These are phyloP conservation scores for Calyptomena viridis DNA, from an alignment of 2,113 vertebrate species.

Conservation along the genomic window DNA sequence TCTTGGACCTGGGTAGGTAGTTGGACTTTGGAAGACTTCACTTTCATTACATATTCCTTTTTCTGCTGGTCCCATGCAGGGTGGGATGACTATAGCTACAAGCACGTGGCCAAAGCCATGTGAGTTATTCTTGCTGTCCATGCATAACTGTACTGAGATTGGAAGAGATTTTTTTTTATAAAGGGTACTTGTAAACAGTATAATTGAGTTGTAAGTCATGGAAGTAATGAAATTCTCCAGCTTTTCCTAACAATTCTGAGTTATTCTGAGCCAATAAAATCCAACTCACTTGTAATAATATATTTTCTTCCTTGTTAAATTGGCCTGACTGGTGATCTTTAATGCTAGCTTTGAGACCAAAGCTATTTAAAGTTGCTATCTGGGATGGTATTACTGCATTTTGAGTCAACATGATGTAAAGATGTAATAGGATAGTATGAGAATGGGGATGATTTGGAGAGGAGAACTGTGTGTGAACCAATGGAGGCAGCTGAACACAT, in stretches of 20 bases:
- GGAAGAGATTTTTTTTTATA: background rate
- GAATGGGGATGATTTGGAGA: background rate
- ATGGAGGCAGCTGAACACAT: background rate
- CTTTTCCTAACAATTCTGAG: background rate
- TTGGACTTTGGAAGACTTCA: constrained; percentile 17
- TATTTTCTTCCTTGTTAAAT: background rate
- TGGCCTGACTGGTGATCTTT: background rate
- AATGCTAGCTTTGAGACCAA: background rate
- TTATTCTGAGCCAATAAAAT: background rate
- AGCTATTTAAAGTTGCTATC: background rate
- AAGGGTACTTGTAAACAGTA: background rate
- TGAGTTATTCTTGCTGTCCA: background rate
- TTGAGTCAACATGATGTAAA: background rate
- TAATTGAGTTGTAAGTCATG: background rate
- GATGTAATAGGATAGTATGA: background rate
- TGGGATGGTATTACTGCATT: background rate
- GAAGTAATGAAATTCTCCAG: background rate
- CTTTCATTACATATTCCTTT: background rate
- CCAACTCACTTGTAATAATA: background rate
- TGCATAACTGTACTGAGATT: background rate
- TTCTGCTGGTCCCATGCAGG: background rate
- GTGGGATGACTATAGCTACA: background rate
- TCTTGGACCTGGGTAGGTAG: background rate
- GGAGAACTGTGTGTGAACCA: background rate
- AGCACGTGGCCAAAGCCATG: background rate